Conservation (phyloP, 1,140 invertebrate genomes). For the Saccostrea cuccullata region DNA sequence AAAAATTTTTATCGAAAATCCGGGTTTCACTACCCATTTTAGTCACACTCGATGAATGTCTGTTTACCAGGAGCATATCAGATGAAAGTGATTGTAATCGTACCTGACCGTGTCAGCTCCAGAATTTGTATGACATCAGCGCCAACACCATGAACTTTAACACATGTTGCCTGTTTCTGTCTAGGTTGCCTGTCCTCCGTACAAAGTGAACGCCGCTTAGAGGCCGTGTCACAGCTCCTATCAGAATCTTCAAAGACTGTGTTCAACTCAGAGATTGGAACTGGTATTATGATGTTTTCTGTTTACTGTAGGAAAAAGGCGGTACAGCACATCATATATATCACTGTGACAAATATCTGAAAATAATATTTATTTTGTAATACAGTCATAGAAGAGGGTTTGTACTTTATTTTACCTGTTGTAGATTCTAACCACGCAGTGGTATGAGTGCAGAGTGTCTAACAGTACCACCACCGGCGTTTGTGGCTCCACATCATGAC, state of each 20-base stretch:
- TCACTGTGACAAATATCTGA: neutral
- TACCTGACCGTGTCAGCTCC: no score
- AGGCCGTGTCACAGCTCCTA: conserved; percentile 82
- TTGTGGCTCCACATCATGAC: conserved; percentile 89
- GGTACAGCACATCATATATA: no score
- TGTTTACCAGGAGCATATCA: no score
- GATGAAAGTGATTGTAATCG: no score
- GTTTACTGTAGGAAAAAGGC: no score
- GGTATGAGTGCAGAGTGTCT: conserved; percentile 91
- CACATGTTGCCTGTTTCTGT: conserved; percentile 7
- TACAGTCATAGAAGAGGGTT: no score
- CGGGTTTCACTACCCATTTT: no score
- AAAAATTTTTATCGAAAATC: no score
- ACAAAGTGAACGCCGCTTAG: conserved; percentile 92
- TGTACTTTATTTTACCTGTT: no score
- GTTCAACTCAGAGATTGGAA: conserved; percentile 91
- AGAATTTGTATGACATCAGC: no score
- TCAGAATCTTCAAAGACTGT: conserved; percentile 93
- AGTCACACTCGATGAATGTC: no score
- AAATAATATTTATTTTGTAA: neutral
- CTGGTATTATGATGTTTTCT: conserved; percentile 78
- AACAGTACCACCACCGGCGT: conserved; percentile 90
- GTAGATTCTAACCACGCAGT: conserved; percentile 73
- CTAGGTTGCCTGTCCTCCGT: conserved; percentile 85
- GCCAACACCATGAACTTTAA: no score